phyloP scores from a whole-genome alignment of 2,888 invertebrate genomes.

The Caenorhabditis uteleia region DNA sequence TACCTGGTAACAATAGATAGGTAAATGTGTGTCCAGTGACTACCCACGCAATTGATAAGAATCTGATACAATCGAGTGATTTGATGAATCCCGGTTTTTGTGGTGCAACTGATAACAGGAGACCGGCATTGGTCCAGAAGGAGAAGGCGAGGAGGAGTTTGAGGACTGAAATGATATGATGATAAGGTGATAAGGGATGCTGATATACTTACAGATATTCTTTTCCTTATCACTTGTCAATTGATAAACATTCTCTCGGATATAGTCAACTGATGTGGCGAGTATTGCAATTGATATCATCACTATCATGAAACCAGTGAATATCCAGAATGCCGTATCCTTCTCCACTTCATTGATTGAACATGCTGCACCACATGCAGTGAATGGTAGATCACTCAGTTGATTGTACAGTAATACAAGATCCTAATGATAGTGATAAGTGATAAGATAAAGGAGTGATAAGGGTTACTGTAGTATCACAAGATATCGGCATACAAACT shows the following conservation, averaged over 20 bases:
- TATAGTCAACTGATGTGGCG: slow-evolving; percentile 17
- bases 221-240: not conserved
- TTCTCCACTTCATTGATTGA: slow-evolving; percentile 17
- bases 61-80: slow-evolving; percentile 49
- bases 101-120: slow-evolving; percentile 17
- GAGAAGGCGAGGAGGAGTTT: slow-evolving; percentile 29
- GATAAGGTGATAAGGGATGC: no score
- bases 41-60: slow-evolving; percentile 57
- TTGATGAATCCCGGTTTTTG: slow-evolving; percentile 45
- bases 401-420: not conserved
- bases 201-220: not conserved
- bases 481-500: slow-evolving; percentile 33
- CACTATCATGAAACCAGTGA: slow-evolving; percentile 20
- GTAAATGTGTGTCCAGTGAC: slow-evolving; percentile 39
- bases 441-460: no score
- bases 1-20: slow-evolving; percentile 1
- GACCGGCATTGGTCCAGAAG: slow-evolving; percentile 32
- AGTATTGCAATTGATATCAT: slow-evolving; percentile 12
- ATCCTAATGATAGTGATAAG: no score
- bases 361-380: slow-evolving; percentile 14
- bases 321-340: slow-evolving; percentile 30
- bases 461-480: no score
- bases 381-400: slow-evolving; percentile 3
- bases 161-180: no score
- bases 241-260: not conserved